Percentiles rank a stretch among this genome's conserved stretches.
Conservation (phyloP, 2,888 invertebrate species). For the Bellardia pandia region DNA sequence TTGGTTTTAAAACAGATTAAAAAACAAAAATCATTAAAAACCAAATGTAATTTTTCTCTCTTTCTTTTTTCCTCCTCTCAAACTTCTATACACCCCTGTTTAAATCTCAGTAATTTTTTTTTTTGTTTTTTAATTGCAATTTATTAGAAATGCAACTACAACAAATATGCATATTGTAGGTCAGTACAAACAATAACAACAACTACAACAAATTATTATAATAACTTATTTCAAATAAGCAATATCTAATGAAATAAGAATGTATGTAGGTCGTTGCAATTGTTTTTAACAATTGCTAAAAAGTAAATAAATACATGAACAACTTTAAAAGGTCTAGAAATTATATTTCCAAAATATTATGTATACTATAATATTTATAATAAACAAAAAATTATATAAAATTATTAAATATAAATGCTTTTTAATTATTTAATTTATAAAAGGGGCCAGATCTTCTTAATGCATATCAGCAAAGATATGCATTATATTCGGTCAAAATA, state of each 20-base stretch:
- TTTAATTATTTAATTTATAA: background rate
- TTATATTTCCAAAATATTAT: slow-evolving; percentile 62
- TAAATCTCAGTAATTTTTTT: no score
- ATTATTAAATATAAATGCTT: background rate
- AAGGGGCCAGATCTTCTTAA: no score
- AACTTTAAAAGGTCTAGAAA: slow-evolving; percentile 29
- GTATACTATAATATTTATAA: slow-evolving; percentile 66
- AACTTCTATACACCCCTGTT: no score
- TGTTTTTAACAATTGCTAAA: background rate
- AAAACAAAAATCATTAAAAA: no score
- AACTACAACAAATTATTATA: slow-evolving; percentile 19
- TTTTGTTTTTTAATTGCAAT: no score
- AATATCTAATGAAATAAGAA: slow-evolving; percentile 38
- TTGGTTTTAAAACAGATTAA: no score
- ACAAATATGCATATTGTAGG: slow-evolving; percentile 23
- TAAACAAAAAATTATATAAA: slow-evolving; percentile 52
- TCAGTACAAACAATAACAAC: slow-evolving; percentile 38
- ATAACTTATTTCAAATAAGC: slow-evolving; percentile 51
- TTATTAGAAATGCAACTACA: background rate
- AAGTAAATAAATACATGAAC: background rate
- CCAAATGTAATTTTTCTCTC: no score
- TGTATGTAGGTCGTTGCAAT: background rate
- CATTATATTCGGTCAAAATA: no score
- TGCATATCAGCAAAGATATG: no score
- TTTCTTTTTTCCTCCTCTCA: no score